phyloP scores from a whole-genome alignment of 2,797 vertebrate genomes.

The Euphonia xanthogaster region DNA sequence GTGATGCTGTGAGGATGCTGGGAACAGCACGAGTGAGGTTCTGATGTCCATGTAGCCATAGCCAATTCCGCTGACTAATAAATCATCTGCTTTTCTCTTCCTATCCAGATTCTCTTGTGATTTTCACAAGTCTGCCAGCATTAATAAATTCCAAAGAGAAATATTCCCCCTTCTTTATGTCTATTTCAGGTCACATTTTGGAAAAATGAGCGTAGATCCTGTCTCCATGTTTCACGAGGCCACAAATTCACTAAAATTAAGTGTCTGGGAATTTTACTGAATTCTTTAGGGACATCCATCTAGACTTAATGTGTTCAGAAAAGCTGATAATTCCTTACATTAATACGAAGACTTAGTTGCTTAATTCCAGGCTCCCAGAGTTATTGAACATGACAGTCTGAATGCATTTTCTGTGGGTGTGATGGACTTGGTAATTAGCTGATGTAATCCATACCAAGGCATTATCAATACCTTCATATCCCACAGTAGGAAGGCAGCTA shows the following conservation, averaged over 20 bases:
- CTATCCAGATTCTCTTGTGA: background rate
- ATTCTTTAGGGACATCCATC: background rate
- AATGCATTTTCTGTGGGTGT: background rate
- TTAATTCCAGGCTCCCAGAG: slow-evolving; percentile 7
- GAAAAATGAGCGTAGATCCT: background rate
- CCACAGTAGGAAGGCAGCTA: background rate
- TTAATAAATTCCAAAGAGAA: background rate
- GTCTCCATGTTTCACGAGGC: background rate
- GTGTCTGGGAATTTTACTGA: background rate
- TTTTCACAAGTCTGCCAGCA: background rate
- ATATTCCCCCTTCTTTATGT: background rate
- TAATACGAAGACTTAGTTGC: background rate
- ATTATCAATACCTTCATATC: background rate
- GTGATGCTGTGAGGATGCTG: background rate
- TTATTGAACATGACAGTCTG: background rate
- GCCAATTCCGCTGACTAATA: background rate
- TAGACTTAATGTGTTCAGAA: background rate
- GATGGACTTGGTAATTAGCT: background rate
- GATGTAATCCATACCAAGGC: background rate
- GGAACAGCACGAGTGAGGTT: background rate
- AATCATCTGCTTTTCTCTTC: background rate
- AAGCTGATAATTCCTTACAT: slow-evolving; percentile 41
- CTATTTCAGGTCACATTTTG: background rate
- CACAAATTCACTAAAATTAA: background rate
- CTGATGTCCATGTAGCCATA: background rate